Percentiles rank a stretch among this genome's conserved stretches.
These are phyloP conservation scores for Sinopyrophorus schimmeli DNA, from an alignment of 2,888 invertebrate genomes.

Conservation along the genomic window DNA sequence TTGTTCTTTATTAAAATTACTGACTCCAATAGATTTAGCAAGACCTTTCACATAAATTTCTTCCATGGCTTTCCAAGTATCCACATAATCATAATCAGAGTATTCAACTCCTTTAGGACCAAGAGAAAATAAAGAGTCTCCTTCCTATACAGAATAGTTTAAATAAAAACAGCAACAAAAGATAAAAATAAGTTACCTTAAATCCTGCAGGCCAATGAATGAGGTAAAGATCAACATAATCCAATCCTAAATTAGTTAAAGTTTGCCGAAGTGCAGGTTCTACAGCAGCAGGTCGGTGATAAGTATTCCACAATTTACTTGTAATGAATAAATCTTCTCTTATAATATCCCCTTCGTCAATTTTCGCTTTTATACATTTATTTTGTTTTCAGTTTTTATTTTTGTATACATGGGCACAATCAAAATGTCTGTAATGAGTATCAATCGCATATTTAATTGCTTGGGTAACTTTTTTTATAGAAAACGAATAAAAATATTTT, in stretches of 20 bases:
- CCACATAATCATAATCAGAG: slow-evolving; percentile 72
- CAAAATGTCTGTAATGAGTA: slow-evolving; percentile 76
- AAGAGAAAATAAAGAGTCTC: slow-evolving; percentile 64
- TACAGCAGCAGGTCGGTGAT: slow-evolving; percentile 79
- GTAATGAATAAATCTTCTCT: slow-evolving; percentile 73
- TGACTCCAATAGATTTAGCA: slow-evolving; percentile 78
- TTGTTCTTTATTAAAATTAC: slow-evolving; percentile 85
- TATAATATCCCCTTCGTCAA: slow-evolving; percentile 66
- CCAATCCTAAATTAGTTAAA: slow-evolving; percentile 70
- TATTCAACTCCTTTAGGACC: slow-evolving; percentile 63
- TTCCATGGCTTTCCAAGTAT: slow-evolving; percentile 83
- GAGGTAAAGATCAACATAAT: slow-evolving; percentile 84
- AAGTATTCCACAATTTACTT: slow-evolving; percentile 78
- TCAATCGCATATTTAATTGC: slow-evolving; percentile 74
- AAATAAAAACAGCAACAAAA: no score
- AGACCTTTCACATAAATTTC: slow-evolving; percentile 69
- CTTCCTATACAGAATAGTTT: slow-evolving; percentile 58
- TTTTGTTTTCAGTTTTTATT: no score
- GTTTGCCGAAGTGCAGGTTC: slow-evolving; percentile 68
- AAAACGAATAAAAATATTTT: no score
- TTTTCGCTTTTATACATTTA: slow-evolving; percentile 64
- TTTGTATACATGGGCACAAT: slow-evolving; percentile 71
- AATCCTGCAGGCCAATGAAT: slow-evolving; percentile 92
- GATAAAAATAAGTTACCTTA: slow-evolving; percentile 58
- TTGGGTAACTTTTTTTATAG: slow-evolving; percentile 65